phyloP scores from a whole-genome alignment of 2,888 invertebrate species.

The Athalia cordata region DNA sequence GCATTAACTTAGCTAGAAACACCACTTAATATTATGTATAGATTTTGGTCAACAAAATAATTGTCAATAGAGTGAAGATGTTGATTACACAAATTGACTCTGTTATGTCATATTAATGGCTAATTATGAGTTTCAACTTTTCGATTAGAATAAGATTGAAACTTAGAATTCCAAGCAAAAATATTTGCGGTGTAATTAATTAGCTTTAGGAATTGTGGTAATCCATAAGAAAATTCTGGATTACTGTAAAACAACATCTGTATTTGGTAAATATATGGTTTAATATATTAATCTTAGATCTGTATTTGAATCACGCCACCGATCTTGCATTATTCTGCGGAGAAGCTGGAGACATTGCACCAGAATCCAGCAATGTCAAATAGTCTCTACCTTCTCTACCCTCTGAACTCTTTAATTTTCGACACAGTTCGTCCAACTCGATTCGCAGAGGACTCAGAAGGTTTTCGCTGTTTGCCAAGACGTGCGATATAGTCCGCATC shows the following conservation, averaged over 20 bases:
- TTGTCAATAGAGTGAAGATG: too few species aligned
- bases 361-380: constrained; percentile 24
- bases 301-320: constrained; percentile 44
- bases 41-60: too few species aligned
- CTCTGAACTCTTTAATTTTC: constrained; percentile 53
- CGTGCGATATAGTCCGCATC: constrained; percentile 54
- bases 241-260: constrained; percentile 38
- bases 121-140: background rate
- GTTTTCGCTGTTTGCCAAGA: constrained; percentile 58
- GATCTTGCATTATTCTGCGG: constrained; percentile 46
- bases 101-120: too few species aligned
- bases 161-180: background rate
- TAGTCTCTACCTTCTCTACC: background rate
- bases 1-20: background rate
- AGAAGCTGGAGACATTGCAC: constrained; percentile 43
- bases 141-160: constrained; percentile 5
- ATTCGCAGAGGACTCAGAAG: constrained; percentile 58
- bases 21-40: background rate
- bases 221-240: constrained; percentile 16
- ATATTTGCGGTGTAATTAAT: constrained; percentile 9
- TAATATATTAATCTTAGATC: constrained; percentile 38
- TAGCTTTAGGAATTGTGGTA: background rate
- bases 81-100: too few species aligned
- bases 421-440: constrained; percentile 56
- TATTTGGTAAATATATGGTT: constrained; percentile 43